Percentiles rank a stretch among this genome's conserved stretches.
phyloP scores from a whole-genome alignment of 2,113 vertebrate genomes.

The Phaethornis superciliosus region DNA sequence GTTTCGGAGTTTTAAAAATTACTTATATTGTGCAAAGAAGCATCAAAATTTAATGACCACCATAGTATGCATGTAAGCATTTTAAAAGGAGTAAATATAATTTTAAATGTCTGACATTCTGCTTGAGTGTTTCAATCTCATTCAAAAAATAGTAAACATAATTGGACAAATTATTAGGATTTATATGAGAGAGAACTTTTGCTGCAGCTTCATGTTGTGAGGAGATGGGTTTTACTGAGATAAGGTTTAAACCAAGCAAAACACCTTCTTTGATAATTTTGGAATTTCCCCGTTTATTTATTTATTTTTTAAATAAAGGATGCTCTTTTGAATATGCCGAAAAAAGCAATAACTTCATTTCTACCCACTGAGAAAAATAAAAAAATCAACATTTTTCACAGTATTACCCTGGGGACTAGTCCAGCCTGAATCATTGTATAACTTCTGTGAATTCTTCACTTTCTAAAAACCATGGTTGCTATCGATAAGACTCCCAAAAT shows the following conservation, averaged over 20 bases:
- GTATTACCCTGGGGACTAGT: neutral
- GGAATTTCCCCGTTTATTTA: neutral
- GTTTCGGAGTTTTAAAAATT: neutral
- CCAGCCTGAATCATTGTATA: neutral
- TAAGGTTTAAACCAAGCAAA: neutral
- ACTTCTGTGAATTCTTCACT: neutral
- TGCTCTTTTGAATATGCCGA: neutral
- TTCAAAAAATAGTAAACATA: neutral
- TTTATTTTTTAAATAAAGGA: neutral
- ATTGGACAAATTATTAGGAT: constrained; percentile 22
- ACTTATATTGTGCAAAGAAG: constrained; percentile 5
- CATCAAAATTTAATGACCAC: neutral
- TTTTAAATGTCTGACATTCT: neutral
- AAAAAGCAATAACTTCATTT: neutral
- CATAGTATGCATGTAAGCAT: neutral
- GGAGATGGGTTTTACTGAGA: neutral
- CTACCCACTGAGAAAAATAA: neutral
- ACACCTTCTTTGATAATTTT: neutral
- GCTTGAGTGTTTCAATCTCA: neutral
- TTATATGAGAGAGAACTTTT: neutral
- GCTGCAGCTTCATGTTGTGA: neutral
- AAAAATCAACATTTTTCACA: neutral
- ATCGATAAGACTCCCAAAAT: neutral
- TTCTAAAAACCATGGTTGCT: neutral
- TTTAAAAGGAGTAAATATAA: neutral